Evolutionary conservation across 2,888 invertebrate genomes (phyloP), one percentile per base, ranked within the genome.

Genomic region (Drosophila koepferae): DNA sequence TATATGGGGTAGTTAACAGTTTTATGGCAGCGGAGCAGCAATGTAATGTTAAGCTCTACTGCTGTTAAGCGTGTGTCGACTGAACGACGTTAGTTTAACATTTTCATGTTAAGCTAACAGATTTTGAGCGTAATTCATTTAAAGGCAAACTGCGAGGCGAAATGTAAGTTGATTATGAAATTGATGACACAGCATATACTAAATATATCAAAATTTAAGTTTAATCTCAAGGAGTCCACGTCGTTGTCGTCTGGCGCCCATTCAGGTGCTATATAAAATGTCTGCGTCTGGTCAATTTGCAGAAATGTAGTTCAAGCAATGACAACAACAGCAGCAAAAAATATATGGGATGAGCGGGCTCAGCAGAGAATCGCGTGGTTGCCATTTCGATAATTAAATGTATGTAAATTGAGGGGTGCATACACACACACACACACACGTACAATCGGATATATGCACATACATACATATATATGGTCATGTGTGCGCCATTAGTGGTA

Each of bases 311-410:
- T 72, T 72, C 69, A 82, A 81, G 75, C 60, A 61, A 53, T 66
- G 44, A 46, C 66, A 23, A n/a, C 12, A 18, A 31, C 7, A 36
- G 40, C 46, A 55, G 10, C 34, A 23, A n/a, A 28, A 6, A 28
- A 28, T 28, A 28, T 28, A 38, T 54, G 44, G 4, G 28, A 9
- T 40, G 23, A 40, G 28, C n/a, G 23, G 28, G 40, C 14, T 38
- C 18, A 63, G 34, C 40, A 28, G 16, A 48, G 40, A n/a, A 51
- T 38, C 40, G 46, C 49, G 40, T 61, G 63, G 62, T 68, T 82
- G 82, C 90, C 90, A 85, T 85, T 85, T 89, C 86, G 90, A 86
- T 88, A 90, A 88, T 88, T 86, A 90, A 88, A 90, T 90, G 86
- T 74, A 66, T 76, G 88, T 72, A 73, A 38, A 58, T 58, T 43